Base-by-base conservation (phyloP, 2,797 vertebrate species). In the Sitta carolinensis region DNA sequence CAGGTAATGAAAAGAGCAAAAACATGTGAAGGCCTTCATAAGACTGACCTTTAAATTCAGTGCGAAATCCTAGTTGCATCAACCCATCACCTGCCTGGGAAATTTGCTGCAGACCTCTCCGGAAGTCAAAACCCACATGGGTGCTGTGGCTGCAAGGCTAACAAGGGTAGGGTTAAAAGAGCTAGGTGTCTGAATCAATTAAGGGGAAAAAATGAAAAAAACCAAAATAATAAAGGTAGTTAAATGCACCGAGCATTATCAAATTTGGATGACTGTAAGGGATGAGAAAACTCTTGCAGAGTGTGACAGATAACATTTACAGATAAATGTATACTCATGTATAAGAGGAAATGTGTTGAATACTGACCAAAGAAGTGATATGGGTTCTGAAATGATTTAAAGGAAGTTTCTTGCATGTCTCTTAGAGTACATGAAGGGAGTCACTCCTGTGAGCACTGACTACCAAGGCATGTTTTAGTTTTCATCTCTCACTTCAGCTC, bases 31-130 rank as follows among this genome's bases (percentile, higher is more conserved):
- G 67, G 91, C 63, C 77, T 93, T 16, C 77, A 22, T 50, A 54
- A 94, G 80, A 25, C n/a, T 90, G 83, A 87, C 80, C 83, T 93
- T 95, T 96, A 93, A 84, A 90, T 54, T 73, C 70, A 64, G 61
- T n/a, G 74, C 69, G 77, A 92, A 95, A 91, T 50, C 43, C 73
- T 62, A 73, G 76, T 52, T 92, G 66, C 73, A 78, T 78, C 55
- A 85, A 83, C 75, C 63, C 52, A 84, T 72, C 84, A 63, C 52
- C 45, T 57, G 45, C 34, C 85, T 84, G 74, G 83, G 54, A 93
- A 81, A 47, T 74, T 87, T 45, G 61, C 66, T 66, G 72, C 38
- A 70, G 84, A 30, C 27, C 66, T 85, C 45, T 87, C 67, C 40
- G 42, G n/a, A 58, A 84, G 70, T 23, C n/a, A 48, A 45, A 79